These are phyloP conservation scores for Brachypterus glaber DNA, from an alignment of 2,888 invertebrate genomes.

Conservation along the genomic window DNA sequence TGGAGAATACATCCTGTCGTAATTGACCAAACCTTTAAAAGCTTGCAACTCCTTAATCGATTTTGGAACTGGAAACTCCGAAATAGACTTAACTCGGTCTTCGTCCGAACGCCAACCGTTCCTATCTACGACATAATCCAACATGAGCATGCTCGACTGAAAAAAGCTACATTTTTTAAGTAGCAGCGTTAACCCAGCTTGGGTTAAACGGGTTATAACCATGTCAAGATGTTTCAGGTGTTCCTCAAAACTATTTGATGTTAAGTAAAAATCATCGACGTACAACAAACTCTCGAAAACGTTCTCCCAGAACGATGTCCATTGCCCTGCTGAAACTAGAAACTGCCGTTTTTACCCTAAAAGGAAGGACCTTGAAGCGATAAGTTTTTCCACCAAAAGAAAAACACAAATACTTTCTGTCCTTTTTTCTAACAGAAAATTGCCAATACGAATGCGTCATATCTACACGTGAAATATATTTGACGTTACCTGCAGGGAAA, in stretches of 20 bases:
- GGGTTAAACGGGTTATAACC: slow-evolving; percentile 11
- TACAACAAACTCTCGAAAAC: slow-evolving; percentile 15
- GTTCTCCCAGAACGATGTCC: slow-evolving; percentile 15
- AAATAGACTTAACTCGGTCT: slow-evolving; percentile 16
- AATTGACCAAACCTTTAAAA: slow-evolving; percentile 18
- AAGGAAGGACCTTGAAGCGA: slow-evolving; percentile 18
- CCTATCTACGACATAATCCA: slow-evolving; percentile 20
- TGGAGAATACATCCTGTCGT: slow-evolving; percentile 14
- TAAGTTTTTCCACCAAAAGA: slow-evolving; percentile 16
- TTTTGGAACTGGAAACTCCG: slow-evolving; percentile 14
- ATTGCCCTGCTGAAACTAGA: slow-evolving; percentile 15
- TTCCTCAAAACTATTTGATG: slow-evolving; percentile 15
- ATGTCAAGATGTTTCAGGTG: slow-evolving; percentile 16
- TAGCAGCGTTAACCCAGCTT: slow-evolving; percentile 19
- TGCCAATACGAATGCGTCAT: slow-evolving; percentile 25
- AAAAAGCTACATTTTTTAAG: slow-evolving; percentile 22
- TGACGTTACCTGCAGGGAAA: too few species aligned
- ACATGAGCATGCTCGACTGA: slow-evolving; percentile 13
- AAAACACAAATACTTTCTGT: slow-evolving; percentile 22
- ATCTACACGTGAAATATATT: slow-evolving; percentile 19
- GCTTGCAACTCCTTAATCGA: slow-evolving; percentile 16
- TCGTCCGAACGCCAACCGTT: slow-evolving; percentile 21
- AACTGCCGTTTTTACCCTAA: slow-evolving; percentile 17
- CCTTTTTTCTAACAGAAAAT: slow-evolving; percentile 15
- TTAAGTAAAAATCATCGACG: slow-evolving; percentile 18